phyloP scores from a whole-genome alignment of 2,888 invertebrate species.

The Drosophila colorata region DNA sequence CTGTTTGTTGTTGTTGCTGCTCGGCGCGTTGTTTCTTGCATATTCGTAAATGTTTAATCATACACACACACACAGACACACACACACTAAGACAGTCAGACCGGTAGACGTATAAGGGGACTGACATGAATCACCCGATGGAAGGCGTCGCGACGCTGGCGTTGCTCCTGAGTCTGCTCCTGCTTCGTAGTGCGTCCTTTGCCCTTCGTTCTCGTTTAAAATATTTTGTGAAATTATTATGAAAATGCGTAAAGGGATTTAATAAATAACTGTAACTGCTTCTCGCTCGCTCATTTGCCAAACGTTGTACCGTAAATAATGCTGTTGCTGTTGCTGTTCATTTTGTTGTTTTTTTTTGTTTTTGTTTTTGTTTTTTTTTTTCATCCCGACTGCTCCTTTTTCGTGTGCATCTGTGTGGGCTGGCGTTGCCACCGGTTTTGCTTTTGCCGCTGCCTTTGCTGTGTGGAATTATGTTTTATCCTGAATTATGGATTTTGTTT shows the following conservation, averaged over 20 bases:
- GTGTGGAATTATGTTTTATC: conserved; percentile 83
- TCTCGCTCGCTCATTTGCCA: conserved; percentile 61
- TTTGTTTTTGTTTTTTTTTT: conserved; percentile 33
- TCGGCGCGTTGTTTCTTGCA: conserved; percentile 47
- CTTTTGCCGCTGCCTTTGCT: conserved; percentile 43
- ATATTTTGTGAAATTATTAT: conserved; percentile 83
- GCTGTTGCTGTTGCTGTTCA: conserved; percentile 36
- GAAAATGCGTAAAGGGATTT: conserved; percentile 84
- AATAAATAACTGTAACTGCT: conserved; percentile 84
- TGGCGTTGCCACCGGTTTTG: conserved; percentile 30
- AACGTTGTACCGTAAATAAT: conserved; percentile 58
- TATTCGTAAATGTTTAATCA: conserved; percentile 67
- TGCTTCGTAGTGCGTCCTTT: conserved; percentile 11
- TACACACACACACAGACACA: conserved; percentile 52
- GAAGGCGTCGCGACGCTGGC: conserved; percentile 53
- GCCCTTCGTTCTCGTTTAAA: conserved; percentile 64
- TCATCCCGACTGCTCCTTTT: conserved; percentile 55
- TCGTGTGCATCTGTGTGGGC: conserved; percentile 70
- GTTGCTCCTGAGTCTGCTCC: conserved; percentile 2
- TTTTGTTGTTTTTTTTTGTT: conserved; percentile 34
- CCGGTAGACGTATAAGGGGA: conserved; percentile 11
- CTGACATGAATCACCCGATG: conserved; percentile 77
- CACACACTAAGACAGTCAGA: conserved; percentile 14
- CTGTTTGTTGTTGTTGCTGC: conserved; percentile 36
- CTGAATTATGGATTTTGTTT: conserved; percentile 84